Evolutionary conservation across 1,140 invertebrate species (phyloP).

Genomic region (Orchesella cincta): DNA sequence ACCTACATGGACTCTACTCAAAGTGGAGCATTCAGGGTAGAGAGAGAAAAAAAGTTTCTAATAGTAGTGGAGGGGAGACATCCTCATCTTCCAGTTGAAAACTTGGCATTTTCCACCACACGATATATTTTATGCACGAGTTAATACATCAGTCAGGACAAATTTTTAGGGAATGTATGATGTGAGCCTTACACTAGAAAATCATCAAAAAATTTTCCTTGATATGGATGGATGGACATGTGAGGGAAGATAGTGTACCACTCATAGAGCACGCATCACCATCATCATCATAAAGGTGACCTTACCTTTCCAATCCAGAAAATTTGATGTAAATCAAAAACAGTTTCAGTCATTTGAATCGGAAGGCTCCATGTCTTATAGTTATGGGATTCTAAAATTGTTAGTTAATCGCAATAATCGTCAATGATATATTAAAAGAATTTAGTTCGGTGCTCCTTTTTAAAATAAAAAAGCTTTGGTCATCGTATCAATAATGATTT

Average conservation of each 20-base stretch:
- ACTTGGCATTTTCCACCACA: slow-evolving; percentile 19
- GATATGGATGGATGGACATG: neutral
- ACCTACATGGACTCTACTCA: too few species aligned
- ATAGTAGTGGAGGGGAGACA: neutral
- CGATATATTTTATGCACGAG: slow-evolving; percentile 25
- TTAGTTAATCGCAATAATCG: too few species aligned
- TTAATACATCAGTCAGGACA: slow-evolving; percentile 22
- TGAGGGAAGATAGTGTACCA: neutral
- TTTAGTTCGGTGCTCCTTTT: too few species aligned
- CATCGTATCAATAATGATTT: too few species aligned
- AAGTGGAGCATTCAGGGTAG: too few species aligned
- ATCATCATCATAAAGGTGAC: slow-evolving; percentile 6
- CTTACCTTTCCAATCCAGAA: neutral
- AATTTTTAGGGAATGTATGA: slow-evolving; percentile 14
- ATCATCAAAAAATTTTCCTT: neutral
- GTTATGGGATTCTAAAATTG: too few species aligned
- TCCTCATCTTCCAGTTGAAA: slow-evolving; percentile 15
- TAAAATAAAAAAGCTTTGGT: too few species aligned
- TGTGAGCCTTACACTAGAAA: slow-evolving; percentile 15
- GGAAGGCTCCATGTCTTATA: too few species aligned
- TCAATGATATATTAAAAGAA: too few species aligned
- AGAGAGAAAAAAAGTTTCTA: neutral
- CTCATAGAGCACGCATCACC: neutral
- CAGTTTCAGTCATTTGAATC: too few species aligned
- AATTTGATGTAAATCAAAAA: neutral